Conservation (phyloP, 2,113 vertebrate genomes). For the Pygathrix nemaeus region DNA sequence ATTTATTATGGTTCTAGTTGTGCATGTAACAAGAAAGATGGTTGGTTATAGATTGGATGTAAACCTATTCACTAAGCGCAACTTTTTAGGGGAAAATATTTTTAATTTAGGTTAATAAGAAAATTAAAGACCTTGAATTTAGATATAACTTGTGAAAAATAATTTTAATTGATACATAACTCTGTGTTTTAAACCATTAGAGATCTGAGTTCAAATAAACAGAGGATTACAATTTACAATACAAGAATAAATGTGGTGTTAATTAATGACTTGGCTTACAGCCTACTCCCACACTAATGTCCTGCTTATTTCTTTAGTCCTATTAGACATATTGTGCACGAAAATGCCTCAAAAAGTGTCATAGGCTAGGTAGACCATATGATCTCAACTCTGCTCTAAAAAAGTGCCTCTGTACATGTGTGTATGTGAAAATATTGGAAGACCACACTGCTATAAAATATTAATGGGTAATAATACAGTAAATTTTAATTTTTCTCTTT, state of each 20-base stretch:
- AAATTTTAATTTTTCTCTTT: neutral
- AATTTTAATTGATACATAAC: neutral
- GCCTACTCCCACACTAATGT: neutral
- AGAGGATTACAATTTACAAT: neutral
- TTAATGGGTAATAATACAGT: neutral
- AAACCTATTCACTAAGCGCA: neutral
- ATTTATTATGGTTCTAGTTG: neutral
- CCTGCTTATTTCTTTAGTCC: neutral
- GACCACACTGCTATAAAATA: neutral
- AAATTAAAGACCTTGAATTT: slow-evolving; percentile 7
- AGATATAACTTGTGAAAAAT: neutral
- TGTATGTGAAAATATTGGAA: neutral
- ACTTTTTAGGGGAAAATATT: neutral
- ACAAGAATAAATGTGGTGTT: neutral
- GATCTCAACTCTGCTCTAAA: neutral
- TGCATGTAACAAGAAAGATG: neutral
- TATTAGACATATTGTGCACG: neutral
- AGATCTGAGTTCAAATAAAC: neutral
- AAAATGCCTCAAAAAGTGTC: neutral
- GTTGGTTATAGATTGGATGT: neutral
- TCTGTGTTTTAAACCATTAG: neutral
- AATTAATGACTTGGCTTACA: neutral
- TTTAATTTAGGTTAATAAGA: neutral
- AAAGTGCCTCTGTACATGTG: neutral
- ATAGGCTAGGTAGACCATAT: neutral